Evolutionary conservation across 2,113 vertebrate species (phyloP).

Genomic region (Lota lota): DNA sequence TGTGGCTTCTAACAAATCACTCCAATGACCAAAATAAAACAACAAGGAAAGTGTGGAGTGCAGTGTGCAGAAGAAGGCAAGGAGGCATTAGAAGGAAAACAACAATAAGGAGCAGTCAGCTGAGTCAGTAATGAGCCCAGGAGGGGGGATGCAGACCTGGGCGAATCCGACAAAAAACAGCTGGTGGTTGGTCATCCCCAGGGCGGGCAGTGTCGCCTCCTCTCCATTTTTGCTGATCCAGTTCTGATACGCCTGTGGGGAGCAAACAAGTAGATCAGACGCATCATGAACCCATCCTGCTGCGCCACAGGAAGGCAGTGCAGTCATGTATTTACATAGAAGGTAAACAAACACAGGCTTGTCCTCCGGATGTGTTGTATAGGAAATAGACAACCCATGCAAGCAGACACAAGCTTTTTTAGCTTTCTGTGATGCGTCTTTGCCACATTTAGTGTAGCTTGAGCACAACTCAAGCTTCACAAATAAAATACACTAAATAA

Average conservation of each 20-base stretch:
- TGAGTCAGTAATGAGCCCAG: background rate
- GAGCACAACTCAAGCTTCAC: too few relatives aligned
- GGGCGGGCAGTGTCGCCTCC: slow-evolving; percentile 82
- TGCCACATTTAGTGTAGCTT: too few relatives aligned
- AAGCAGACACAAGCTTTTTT: too few relatives aligned
- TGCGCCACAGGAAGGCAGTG: background rate
- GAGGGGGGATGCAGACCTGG: slow-evolving; percentile 77
- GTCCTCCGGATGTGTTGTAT: too few relatives aligned
- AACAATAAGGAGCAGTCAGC: background rate
- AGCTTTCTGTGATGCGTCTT: too few relatives aligned
- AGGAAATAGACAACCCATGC: too few relatives aligned
- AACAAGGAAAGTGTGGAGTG: too few relatives aligned
- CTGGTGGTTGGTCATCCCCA: slow-evolving; percentile 90
- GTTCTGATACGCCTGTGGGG: slow-evolving; percentile 88
- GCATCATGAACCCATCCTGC: background rate
- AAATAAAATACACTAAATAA: too few relatives aligned
- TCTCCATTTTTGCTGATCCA: slow-evolving; percentile 89
- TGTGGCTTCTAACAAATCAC: too few relatives aligned
- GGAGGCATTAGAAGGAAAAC: background rate
- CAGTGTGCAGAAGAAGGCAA: too few relatives aligned
- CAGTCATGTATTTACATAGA: background rate
- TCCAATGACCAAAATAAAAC: too few relatives aligned
- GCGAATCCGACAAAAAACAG: slow-evolving; percentile 97
- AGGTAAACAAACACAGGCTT: too few relatives aligned
- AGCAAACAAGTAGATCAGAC: slow-evolving; percentile 45